These are phyloP conservation scores for Agapostemon virescens DNA, from an alignment of 2,888 invertebrate species.

Conservation along the genomic window DNA sequence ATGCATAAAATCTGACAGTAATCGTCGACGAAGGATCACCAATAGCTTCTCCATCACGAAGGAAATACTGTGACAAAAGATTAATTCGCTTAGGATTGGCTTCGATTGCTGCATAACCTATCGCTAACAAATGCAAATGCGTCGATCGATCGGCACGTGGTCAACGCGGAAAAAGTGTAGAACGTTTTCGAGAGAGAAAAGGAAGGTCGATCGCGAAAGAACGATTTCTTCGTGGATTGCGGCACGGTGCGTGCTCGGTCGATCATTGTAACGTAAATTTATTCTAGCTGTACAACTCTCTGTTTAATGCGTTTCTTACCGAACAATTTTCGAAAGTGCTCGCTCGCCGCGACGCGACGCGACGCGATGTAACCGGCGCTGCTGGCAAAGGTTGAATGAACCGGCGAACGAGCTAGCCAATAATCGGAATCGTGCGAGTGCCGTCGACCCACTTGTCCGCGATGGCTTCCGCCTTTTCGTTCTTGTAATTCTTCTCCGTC, in stretches of 20 bases:
- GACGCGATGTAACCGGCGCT: conserved; percentile 7
- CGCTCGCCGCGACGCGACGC: conserved; percentile 12
- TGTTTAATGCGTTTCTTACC: conserved; percentile 26
- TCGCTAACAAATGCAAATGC: too few relatives aligned
- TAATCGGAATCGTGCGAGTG: conserved; percentile 43
- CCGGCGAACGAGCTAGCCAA: conserved; percentile 25
- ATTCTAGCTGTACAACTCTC: not conserved
- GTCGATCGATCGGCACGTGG: not conserved
- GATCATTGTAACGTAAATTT: conserved; percentile 5
- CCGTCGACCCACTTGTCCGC: conserved; percentile 47
- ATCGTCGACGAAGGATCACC: too few relatives aligned
- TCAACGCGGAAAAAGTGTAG: not conserved
- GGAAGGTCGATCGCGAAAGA: not conserved
- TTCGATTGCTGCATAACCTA: not conserved
- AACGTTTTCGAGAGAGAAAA: not conserved
- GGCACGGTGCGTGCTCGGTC: not conserved
- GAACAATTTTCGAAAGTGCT: conserved; percentile 48
- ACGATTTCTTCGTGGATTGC: conserved; percentile 1
- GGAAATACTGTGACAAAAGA: too few relatives aligned
- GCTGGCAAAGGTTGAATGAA: conserved; percentile 37
- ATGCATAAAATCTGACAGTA: too few relatives aligned
- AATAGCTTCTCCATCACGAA: too few relatives aligned
- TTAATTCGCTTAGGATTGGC: too few relatives aligned
- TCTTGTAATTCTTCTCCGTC: conserved; percentile 36
- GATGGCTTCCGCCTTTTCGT: conserved; percentile 52